These are phyloP conservation scores for Fulmarus glacialis DNA, from an alignment of 2,113 vertebrate species.

Conservation along the genomic window DNA sequence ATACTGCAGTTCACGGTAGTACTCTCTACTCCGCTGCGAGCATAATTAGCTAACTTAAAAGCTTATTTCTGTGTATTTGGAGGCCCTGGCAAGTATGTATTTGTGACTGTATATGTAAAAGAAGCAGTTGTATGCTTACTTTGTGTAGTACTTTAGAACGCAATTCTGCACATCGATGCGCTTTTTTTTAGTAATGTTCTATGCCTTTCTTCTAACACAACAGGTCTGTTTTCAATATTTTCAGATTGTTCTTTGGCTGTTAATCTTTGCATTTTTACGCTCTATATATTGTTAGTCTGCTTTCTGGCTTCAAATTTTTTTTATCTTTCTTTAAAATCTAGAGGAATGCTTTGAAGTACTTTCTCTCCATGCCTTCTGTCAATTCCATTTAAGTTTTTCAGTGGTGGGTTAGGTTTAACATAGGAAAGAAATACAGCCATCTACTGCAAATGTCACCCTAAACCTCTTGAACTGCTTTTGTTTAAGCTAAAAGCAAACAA, in stretches of 20 bases:
- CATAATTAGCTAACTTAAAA: background rate
- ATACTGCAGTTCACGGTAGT: background rate
- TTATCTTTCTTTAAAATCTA: background rate
- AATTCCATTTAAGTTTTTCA: conserved; percentile 5
- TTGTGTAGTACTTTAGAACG: background rate
- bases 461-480: background rate
- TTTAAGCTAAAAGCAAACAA: background rate
- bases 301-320: background rate
- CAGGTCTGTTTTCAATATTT: conserved; percentile 19
- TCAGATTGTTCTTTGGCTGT: background rate
- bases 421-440: background rate
- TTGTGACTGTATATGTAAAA: background rate
- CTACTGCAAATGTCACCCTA: background rate
- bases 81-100: background rate
- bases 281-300: background rate
- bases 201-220: background rate
- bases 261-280: background rate
- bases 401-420: background rate
- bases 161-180: background rate
- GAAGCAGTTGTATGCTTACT: background rate
- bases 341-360: conserved; percentile 38
- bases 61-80: background rate
- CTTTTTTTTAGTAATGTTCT: background rate
- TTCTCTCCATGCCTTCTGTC: conserved; percentile 2
- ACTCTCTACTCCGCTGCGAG: background rate